These are phyloP conservation scores for Branchellion lobata DNA, from an alignment of 2,888 invertebrate species.

Conservation along the genomic window DNA sequence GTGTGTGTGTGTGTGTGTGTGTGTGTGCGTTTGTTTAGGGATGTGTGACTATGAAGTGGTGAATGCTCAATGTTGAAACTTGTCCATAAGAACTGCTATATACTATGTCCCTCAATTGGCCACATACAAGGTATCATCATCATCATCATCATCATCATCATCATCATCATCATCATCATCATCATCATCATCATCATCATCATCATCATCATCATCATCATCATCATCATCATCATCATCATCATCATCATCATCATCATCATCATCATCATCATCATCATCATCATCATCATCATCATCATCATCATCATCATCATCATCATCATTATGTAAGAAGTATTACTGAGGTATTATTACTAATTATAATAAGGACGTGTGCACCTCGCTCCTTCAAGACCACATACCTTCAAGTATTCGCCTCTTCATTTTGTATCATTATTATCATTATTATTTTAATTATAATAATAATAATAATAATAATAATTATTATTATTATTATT, in stretches of 20 bases:
- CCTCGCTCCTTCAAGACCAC: no score
- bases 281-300: slow-evolving; percentile 17
- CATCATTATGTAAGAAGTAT: slow-evolving; percentile 8
- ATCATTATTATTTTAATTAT: no score
- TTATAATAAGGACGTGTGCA: no score
- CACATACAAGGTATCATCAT: background rate
- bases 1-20: background rate
- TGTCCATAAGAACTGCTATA: no score
- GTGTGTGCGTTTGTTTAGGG: no score
- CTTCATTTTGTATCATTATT: no score
- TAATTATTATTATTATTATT: no score
- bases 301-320: slow-evolving; percentile 23
- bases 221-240: slow-evolving; percentile 4
- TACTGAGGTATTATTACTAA: no score
- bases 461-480: no score
- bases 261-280: slow-evolving; percentile 35
- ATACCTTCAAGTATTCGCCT: no score
- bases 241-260: slow-evolving; percentile 28
- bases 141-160: background rate
- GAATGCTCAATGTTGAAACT: no score
- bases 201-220: slow-evolving; percentile 27
- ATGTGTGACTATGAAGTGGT: background rate
- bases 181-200: slow-evolving; percentile 14
- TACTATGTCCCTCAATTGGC: slow-evolving; percentile 6
- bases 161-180: background rate